Percentiles rank a stretch among this genome's conserved stretches.
These are phyloP conservation scores for Megaceryle maxima DNA, from an alignment of 2,113 vertebrate genomes.

Conservation along the genomic window DNA sequence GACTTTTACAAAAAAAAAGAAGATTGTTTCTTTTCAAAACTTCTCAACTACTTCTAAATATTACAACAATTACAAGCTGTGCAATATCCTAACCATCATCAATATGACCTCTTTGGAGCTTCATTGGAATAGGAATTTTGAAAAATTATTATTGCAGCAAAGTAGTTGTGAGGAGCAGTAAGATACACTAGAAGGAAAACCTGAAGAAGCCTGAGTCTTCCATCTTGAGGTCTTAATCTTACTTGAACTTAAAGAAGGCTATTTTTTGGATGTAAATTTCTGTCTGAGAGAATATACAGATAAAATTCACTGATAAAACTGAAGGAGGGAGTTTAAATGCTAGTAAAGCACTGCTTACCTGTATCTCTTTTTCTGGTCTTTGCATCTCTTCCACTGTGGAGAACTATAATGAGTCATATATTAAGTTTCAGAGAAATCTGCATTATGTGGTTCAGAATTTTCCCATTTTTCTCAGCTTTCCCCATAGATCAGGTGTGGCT, in stretches of 20 bases:
- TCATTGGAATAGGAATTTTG: background rate
- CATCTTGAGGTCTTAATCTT: background rate
- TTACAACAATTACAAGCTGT: background rate
- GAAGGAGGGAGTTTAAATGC: background rate
- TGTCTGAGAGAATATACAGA: background rate
- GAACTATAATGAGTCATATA: background rate
- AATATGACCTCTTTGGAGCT: background rate
- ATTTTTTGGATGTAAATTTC: background rate
- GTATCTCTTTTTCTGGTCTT: background rate
- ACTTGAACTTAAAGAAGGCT: background rate
- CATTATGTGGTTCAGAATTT: background rate
- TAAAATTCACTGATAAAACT: background rate
- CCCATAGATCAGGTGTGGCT: background rate
- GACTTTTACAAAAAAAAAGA: background rate
- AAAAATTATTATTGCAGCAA: background rate
- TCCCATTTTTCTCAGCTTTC: background rate
- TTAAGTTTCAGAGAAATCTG: background rate
- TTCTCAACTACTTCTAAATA: background rate
- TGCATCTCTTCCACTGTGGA: background rate
- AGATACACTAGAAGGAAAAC: background rate
- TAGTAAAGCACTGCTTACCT: background rate
- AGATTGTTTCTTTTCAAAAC: background rate
- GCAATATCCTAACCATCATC: background rate
- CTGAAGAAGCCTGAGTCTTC: background rate
- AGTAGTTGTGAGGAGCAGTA: background rate